These are phyloP conservation scores for Alsophila aescularia DNA, from an alignment of 2,888 invertebrate species.

Conservation along the genomic window DNA sequence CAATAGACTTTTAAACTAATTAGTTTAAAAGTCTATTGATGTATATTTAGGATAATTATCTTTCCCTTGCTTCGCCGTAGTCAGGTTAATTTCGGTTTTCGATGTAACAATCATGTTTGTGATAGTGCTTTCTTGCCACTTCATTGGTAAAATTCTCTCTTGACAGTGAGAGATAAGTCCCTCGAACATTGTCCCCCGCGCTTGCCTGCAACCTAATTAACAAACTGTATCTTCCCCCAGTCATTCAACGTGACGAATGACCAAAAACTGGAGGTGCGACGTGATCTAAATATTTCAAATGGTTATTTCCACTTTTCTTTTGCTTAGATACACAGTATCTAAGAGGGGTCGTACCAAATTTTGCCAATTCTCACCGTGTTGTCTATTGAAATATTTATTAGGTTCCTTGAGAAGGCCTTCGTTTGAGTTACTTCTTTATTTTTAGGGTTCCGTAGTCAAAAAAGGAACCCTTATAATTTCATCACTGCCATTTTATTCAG, in stretches of 20 bases:
- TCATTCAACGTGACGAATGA: constrained; percentile 10
- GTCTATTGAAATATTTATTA: constrained; percentile 3
- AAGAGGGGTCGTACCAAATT: neutral
- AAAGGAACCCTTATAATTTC: too few species aligned
- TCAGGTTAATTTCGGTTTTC: too few species aligned
- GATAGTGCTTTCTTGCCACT: too few species aligned
- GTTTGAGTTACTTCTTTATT: neutral
- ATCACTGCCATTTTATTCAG: too few species aligned
- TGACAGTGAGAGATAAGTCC: too few species aligned
- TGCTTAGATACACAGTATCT: neutral
- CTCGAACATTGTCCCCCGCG: too few species aligned
- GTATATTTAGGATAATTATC: too few species aligned
- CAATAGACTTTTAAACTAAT: too few species aligned
- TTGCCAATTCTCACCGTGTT: neutral
- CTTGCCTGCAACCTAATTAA: neutral
- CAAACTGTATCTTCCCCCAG: neutral
- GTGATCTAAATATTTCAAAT: constrained; percentile 25
- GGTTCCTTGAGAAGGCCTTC: neutral
- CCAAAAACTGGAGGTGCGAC: constrained; percentile 2
- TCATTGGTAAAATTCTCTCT: too few species aligned
- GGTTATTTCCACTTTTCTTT: constrained; percentile 1
- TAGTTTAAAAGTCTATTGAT: too few species aligned
- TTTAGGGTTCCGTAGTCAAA: neutral
- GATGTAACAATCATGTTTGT: too few species aligned
- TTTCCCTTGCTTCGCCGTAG: too few species aligned